A percentile compares a stretch with the other conserved stretches of the same genome.
These are phyloP conservation scores for Magallana ariakensis DNA, from an alignment of 1,140 invertebrate species.

Conservation along the genomic window DNA sequence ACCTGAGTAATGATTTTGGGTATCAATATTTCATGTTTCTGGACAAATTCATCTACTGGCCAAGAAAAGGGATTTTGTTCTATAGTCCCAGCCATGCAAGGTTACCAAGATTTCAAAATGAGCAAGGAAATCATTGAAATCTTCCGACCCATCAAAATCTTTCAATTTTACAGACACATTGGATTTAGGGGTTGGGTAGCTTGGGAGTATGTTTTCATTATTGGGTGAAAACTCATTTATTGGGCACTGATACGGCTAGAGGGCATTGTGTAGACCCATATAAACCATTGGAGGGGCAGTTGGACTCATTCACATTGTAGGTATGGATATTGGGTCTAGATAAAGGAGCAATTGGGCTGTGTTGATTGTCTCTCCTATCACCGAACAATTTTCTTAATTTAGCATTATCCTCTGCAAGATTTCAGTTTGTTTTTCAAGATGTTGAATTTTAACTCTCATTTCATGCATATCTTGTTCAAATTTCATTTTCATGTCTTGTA, in stretches of 20 bases:
- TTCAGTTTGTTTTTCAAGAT: conserved; percentile 18
- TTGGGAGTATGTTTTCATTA: not conserved
- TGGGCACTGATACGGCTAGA: not conserved
- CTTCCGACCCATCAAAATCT: conserved; percentile 21
- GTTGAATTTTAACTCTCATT: not conserved
- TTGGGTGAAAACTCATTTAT: not conserved
- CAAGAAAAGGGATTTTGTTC: conserved; percentile 44
- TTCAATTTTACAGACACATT: not conserved
- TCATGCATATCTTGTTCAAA: not conserved
- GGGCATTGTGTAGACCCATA: not conserved
- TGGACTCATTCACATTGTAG: not conserved
- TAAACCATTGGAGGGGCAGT: not conserved
- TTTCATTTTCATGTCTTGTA: not conserved
- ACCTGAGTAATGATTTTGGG: too few species aligned
- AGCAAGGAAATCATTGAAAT: conserved; percentile 22
- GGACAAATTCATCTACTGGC: too few species aligned
- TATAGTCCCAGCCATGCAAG: conserved; percentile 29
- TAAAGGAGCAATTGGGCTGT: not conserved
- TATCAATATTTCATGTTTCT: too few species aligned
- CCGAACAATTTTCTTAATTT: not conserved
- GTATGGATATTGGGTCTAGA: not conserved
- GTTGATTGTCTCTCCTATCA: not conserved
- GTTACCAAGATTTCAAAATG: conserved; percentile 44
- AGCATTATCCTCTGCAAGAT: not conserved
- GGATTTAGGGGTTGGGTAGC: not conserved